Evolutionary conservation across 2,113 vertebrate species (phyloP), one percentile per base, ranked within the genome.

Genomic region (Nesogale talazaci): DNA sequence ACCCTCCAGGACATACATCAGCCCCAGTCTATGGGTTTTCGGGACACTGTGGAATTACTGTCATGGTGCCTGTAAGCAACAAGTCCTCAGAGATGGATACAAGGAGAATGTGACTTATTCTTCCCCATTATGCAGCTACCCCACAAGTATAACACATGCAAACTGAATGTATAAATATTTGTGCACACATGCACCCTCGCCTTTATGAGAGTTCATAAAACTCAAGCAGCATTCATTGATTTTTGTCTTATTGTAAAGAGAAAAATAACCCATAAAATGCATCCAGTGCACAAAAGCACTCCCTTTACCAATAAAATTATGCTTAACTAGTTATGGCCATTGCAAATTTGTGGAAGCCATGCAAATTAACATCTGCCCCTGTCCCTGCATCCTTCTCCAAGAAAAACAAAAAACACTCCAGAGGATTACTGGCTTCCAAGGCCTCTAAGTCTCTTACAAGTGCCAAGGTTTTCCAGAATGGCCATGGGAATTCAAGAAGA

Each of bases 191-290:
- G 20, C 40, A 61, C 52, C 11, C 86, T 34, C 38, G 77, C 29
- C n/a, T 94, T 92, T 87, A 89, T 63, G 90, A 78, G 72, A 56
- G n/a, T 84, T 83, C 87, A 81, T 95, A 89, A 96, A 92, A 94
- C 87, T 72, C 87, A 94, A 75, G 85, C 31, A 83, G 74, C 74
- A 69, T 89, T 86, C 95, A n/a, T 84, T 95, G 93, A 80, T 93
- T 97, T 95, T 96, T 74, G 91, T 96, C 94, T 93, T 95, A 11
- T 59, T 91, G n/a, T 65, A 27, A 95, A 89, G n/a, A 69, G 31
- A 29, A 23, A 40, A 94, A 94, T n/a, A 89, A 88, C 83, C 86
- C 94, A 81, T 92, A 92, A 61, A 94, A 88, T 52, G 56, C 52
- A 86, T 22, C 38, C 15, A 36, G 65, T 38, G 81, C 84, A 82